Evolutionary conservation across 2,888 invertebrate species (phyloP).

Genomic region (Xestia sexstrigata): DNA sequence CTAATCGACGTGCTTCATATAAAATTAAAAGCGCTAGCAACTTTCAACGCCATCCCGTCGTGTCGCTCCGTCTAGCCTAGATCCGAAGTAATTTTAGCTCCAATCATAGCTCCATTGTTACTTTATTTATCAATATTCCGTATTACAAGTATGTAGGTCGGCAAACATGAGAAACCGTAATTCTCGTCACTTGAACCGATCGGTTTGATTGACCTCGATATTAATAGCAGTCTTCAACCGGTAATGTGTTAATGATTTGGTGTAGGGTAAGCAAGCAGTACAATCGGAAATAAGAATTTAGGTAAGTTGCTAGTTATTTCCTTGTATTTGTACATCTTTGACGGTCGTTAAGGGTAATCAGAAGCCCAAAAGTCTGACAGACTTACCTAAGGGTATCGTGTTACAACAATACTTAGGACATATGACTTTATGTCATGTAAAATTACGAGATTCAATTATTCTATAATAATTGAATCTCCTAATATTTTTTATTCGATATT

Average conservation of each 20-base stretch:
- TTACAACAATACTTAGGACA: too few relatives aligned
- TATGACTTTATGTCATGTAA: too few relatives aligned
- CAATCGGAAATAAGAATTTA: not conserved
- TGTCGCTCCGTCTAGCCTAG: slow-evolving; percentile 20
- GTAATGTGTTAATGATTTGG: slow-evolving; percentile 41
- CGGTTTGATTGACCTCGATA: slow-evolving; percentile 44
- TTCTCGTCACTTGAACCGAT: slow-evolving; percentile 51
- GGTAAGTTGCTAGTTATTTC: slow-evolving; percentile 3
- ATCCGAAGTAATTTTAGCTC: slow-evolving; percentile 49
- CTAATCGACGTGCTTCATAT: slow-evolving; percentile 2
- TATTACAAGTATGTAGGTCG: slow-evolving; percentile 39
- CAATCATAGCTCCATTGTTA: slow-evolving; percentile 53
- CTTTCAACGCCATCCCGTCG: slow-evolving; percentile 15
- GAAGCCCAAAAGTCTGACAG: not conserved
- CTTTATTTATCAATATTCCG: slow-evolving; percentile 53
- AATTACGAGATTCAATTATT: too few relatives aligned
- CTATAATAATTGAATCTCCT: too few relatives aligned
- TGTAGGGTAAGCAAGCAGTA: slow-evolving; percentile 3
- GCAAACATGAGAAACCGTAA: slow-evolving; percentile 50
- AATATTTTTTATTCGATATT: too few relatives aligned
- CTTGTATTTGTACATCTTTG: not conserved
- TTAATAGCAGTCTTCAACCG: slow-evolving; percentile 39
- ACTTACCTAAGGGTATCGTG: not conserved
- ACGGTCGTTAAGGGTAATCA: not conserved
- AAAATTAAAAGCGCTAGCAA: slow-evolving; percentile 27